A percentile compares a stretch with the other conserved stretches of the same genome.
Conservation (phyloP, 64 coral and sea anemone genomes). For the Pocillopora verrucosa region DNA sequence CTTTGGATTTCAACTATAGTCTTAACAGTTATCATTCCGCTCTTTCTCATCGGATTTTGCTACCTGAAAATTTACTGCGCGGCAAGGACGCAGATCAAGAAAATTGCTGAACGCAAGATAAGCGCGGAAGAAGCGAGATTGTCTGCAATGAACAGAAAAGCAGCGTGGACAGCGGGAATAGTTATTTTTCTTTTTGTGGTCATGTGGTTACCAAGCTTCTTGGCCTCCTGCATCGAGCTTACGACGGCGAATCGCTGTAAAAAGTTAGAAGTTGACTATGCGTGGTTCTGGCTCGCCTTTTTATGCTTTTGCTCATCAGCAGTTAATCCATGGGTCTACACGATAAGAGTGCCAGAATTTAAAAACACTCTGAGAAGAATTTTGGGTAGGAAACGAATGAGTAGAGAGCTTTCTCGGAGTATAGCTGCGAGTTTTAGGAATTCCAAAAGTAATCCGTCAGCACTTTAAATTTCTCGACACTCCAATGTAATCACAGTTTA, state of each 20-base stretch:
- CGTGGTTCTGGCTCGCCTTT: constrained; percentile 63
- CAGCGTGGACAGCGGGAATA: constrained; percentile 50
- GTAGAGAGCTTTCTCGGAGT: constrained; percentile 5
- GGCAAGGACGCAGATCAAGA: constrained; percentile 30
- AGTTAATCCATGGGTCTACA: constrained; percentile 54
- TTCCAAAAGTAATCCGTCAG: neutral
- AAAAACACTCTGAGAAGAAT: constrained; percentile 19
- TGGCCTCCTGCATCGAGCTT: constrained; percentile 37
- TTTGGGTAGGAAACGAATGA: constrained; percentile 2
- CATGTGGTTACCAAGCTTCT: constrained; percentile 52
- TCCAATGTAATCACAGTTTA: no score
- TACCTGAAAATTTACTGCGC: constrained; percentile 41
- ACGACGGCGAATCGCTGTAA: constrained; percentile 6
- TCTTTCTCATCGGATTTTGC: constrained; percentile 55
- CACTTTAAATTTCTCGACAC: no score
- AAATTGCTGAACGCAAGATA: constrained; percentile 45
- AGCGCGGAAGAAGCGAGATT: constrained; percentile 7
- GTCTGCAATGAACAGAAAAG: constrained; percentile 41
- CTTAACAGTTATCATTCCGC: constrained; percentile 36
- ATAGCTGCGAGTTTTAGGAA: constrained; percentile 10
- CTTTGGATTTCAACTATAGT: constrained; percentile 50
- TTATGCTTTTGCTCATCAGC: constrained; percentile 46
- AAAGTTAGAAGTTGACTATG: constrained; percentile 29
- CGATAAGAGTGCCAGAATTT: constrained; percentile 54
- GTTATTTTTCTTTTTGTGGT: constrained; percentile 54